These are phyloP conservation scores for Harpagoxenus sublaevis DNA, from an alignment of 2,888 invertebrate species.

Conservation along the genomic window DNA sequence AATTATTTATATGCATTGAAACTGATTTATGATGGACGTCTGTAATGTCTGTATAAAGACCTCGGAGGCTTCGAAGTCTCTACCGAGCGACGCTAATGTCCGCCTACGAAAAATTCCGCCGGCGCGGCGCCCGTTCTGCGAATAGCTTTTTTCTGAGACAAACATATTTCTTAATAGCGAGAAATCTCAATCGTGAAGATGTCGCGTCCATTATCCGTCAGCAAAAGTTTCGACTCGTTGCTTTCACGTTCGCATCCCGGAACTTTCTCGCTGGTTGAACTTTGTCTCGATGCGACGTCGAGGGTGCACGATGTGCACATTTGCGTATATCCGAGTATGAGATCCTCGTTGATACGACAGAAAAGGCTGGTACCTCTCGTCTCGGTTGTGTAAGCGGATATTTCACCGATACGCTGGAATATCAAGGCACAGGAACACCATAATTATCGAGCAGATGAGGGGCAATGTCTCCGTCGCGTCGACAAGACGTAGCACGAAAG, in stretches of 20 bases:
- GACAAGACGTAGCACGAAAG: background rate
- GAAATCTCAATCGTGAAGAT: slow-evolving; percentile 18
- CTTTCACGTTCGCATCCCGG: slow-evolving; percentile 41
- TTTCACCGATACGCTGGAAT: slow-evolving; percentile 62
- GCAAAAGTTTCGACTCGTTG: slow-evolving; percentile 23
- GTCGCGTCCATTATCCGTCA: background rate
- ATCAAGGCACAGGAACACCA: slow-evolving; percentile 59
- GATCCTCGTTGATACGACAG: slow-evolving; percentile 43
- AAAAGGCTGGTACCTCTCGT: slow-evolving; percentile 43
- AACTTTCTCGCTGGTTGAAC: slow-evolving; percentile 67
- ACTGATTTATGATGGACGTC: background rate
- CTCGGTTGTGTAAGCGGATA: slow-evolving; percentile 64
- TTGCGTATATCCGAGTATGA: slow-evolving; percentile 40
- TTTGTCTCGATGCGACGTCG: slow-evolving; percentile 49
- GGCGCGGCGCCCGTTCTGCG: background rate
- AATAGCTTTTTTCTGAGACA: background rate
- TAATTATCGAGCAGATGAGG: slow-evolving; percentile 59
- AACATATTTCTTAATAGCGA: background rate
- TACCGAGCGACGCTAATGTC: background rate
- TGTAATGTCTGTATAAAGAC: background rate
- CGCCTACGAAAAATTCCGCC: background rate
- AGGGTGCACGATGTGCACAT: slow-evolving; percentile 2
- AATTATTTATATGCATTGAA: background rate
- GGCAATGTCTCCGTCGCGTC: slow-evolving; percentile 57
- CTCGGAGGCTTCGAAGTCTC: background rate